Base-by-base conservation (phyloP, 2,888 invertebrate species). In the Augochlorella aurata region DNA sequence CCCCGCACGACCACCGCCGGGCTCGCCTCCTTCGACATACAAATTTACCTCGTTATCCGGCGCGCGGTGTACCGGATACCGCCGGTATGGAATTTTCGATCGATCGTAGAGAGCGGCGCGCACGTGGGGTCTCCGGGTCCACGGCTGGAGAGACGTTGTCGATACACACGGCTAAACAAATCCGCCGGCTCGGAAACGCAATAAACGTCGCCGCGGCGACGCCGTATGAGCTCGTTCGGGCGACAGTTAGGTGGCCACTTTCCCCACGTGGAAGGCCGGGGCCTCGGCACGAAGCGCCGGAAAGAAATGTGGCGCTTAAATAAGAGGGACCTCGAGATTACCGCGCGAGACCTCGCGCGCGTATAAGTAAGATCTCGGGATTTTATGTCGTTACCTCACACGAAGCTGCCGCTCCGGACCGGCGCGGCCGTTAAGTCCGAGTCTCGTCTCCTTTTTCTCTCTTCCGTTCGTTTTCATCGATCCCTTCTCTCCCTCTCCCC, bases 351-450 rank as follows among this genome's bases (percentile, higher is more conserved):
- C 29, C 75, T 63, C 84, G 81, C 87, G 70, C 84, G 86, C 77
- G 85, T 88, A 88, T 91, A 91, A 91, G 90, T 91, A 91, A 91
- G 91, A 92, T 90, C 90, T 90, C 83, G 90, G 86, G 88, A 91
- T 90, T 92, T 91, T 91, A 90, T 91, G 89, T 90, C 90, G 90
- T 90, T 91, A 91, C 92, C 92, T 91, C 92, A 92, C 92, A 92
- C 92, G 92, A 92, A 88, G 92, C 89, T 91, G 84, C 85, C 79
- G 83, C 80, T 78, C 78, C 81, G 79, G 78, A 78, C 81, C 75
- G 82, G 38, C 84, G 80, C 75, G 83, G 38, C 84, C 84, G 86
- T 88, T 88, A 87, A 88, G 79, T 83, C 29, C 69, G 69, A 73
- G n/a, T 54, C 75, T 74, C 50, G 29, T 54, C 24, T 50, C 63